A percentile compares a stretch with the other conserved stretches of the same genome.
phyloP scores from a whole-genome alignment of 2,797 vertebrate species.

The Macropus fuliginosus region DNA sequence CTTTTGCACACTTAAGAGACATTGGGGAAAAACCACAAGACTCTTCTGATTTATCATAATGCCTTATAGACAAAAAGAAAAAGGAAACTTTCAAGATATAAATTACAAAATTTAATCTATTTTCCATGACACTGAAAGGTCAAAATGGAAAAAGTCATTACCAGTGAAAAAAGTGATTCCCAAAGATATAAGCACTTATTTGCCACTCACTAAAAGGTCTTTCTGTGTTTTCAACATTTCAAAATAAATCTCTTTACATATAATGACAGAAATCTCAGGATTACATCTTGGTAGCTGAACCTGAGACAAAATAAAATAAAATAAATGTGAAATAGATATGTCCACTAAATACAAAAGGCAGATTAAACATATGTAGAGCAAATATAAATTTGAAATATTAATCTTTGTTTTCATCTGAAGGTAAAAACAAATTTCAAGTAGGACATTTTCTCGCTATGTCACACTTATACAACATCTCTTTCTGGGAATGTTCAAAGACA shows the following conservation, averaged over 20 bases:
- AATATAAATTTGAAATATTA: conserved; percentile 4
- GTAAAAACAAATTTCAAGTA: conserved; percentile 52
- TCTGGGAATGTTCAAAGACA: conserved; percentile 7
- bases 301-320: neutral
- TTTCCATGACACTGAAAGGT: neutral
- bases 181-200: conserved; percentile 28
- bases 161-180: neutral
- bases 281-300: conserved; percentile 12
- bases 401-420: conserved; percentile 48
- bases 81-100: conserved; percentile 4
- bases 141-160: conserved; percentile 13
- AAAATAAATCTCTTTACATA: neutral
- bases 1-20: conserved; percentile 20
- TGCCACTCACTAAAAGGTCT: neutral
- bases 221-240: neutral
- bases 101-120: conserved; percentile 25
- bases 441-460: neutral
- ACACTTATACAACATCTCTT: neutral
- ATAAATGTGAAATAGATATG: conserved; percentile 27
- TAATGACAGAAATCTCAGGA: conserved; percentile 28
- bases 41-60: conserved; percentile 37
- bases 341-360: conserved; percentile 33
- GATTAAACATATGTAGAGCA: conserved; percentile 37
- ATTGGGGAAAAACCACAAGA: conserved; percentile 10
- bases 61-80: neutral